Percentiles rank a stretch among this genome's conserved stretches.
phyloP scores from a whole-genome alignment of 2,888 invertebrate species.

The Ischnura elegans region DNA sequence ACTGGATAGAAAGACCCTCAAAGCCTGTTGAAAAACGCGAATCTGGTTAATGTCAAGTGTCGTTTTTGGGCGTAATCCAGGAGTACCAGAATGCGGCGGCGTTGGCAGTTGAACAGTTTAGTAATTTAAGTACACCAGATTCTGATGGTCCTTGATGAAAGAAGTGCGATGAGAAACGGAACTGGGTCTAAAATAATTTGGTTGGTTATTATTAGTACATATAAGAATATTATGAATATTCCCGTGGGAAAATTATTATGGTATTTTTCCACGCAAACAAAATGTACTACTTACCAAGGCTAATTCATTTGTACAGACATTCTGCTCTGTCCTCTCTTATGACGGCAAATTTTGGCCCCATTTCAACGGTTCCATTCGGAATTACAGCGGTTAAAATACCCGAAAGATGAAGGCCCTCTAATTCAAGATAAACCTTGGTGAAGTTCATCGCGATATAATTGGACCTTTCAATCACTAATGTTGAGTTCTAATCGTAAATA shows the following conservation, averaged over 20 bases:
- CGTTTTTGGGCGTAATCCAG: constrained; percentile 10
- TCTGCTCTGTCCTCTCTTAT: background rate
- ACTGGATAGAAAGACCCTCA: background rate
- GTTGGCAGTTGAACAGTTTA: background rate
- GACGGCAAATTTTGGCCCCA: background rate
- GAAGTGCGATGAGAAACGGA: background rate
- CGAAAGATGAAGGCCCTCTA: background rate
- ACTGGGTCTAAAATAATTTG: background rate
- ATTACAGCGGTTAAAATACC: background rate
- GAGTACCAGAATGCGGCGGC: background rate
- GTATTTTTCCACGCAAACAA: background rate
- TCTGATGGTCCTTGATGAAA: background rate
- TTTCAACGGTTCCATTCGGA: background rate
- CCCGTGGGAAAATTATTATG: background rate
- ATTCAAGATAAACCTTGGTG: background rate
- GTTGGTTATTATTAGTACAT: background rate
- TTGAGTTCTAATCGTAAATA: constrained; percentile 1
- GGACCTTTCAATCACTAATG: background rate
- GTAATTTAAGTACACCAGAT: constrained; percentile 16
- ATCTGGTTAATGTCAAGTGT: background rate
- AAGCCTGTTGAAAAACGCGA: background rate
- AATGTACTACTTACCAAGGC: background rate
- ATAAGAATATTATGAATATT: no score
- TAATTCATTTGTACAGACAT: background rate
- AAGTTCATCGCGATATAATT: background rate